Evolutionary conservation across 2,888 invertebrate species (phyloP), one percentile per base, ranked within the genome.

Genomic region (Halictus ligatus): DNA sequence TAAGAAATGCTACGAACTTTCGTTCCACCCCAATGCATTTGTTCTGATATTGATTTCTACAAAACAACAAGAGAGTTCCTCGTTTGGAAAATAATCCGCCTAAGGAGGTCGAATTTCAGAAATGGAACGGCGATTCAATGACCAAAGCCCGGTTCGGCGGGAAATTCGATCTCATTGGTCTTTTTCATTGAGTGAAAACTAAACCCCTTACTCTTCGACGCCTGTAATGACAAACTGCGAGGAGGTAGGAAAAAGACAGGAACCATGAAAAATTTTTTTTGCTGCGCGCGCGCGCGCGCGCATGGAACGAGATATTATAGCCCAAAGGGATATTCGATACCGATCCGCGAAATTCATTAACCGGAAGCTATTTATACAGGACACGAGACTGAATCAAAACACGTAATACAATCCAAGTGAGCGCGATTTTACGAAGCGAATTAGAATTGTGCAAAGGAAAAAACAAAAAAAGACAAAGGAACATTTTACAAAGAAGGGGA

Each of bases 321-420:
- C 48, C 46, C 7, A 86, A 89, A 87, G 78, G 74, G 89, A 90
- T 81, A 90, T 80, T 75, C 79, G 89, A 88, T 84, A 88, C 77
- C 86, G 75, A 73, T 75, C 29, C 29, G 67, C 79, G 83, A 88
- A 88, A 91, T 86, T 87, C 86, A 78, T 85, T 77, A 64, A 58
- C 60, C 83, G 80, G 84, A 87, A 87, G 81, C 80, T 74, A 80
- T 54, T 85, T 87, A 71, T 80, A 76, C n/a, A 21, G 35, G 3
- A 43, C 13, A 6, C n/a, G 21, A 40, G 64, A 29, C 64, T 64
- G 25, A 18, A 64, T 29, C 69, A n/a, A 71, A 71, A 71, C 43
- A 43, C 40, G 71, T n/a, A 43, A 71, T 43, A 43, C 43, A 43
- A 71, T 71, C 40, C 71, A 2, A 71, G 43, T n/a, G 6, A n/a